Evolutionary conservation across 2,888 invertebrate genomes (phyloP), one percentile per base, ranked within the genome.

Genomic region (Nomada flava): DNA sequence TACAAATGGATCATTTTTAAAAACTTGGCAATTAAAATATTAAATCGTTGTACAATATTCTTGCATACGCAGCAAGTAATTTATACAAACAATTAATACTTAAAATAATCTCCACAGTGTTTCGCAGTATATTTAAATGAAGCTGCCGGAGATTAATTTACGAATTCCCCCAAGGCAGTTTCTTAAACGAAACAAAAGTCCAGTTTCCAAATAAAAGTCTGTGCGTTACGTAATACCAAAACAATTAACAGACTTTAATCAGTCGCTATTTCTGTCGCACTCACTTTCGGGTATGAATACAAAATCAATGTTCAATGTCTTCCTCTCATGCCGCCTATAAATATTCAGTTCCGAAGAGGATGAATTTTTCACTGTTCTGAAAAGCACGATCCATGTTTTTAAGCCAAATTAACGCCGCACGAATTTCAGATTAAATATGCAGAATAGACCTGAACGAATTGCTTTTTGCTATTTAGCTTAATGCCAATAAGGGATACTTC

Each of bases 281-380:
- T 73, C 67, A 57, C 65, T 73, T 57, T 50, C 67, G 20, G 23
- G 29, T 67, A 59, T 36, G 73, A 67, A 73, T 67, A 67, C 23
- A 73, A 73, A 73, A 73, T 67, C 73, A 47, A 50, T 73, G 29
- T 18, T 50, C 63, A n/a, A 44, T 53, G 42, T 72, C 71, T 72
- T 26, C 67, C 73, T 73, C 47, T 57, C 67, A 57, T 47, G 50
- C 47, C 57, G n/a, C 36, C 57, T 68, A 74, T 74, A 74, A 74
- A 74, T 74, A 59, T 74, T 74, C 59, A 74, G 42, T 15, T 68
- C 36, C 36, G 47, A 57, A 26, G 53, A 7, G 53, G 55, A 15
- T 47, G 57, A 67, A 73, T 64, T 53, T 44, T 73, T 44, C 57
- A 57, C 23, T 0, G 47, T 50, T 18, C n/a, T 26, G 10, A 42